phyloP scores from a whole-genome alignment of 1,140 invertebrate species.

The Zaprionus nigranus region DNA sequence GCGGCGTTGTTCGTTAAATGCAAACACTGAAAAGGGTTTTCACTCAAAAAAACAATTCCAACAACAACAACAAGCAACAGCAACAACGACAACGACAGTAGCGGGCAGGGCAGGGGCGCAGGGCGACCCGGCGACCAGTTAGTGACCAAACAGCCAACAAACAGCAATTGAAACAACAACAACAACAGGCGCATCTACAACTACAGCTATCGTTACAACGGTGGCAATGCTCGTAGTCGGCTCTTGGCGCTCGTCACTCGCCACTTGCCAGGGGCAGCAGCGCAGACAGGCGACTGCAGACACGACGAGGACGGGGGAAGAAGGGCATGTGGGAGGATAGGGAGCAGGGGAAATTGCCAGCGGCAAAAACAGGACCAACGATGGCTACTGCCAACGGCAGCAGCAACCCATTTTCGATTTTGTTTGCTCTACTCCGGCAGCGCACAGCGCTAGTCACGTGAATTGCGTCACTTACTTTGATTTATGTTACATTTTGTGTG shows the following conservation, averaged over 20 bases:
- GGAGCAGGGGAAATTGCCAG: constrained; percentile 6
- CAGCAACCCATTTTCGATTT: constrained; percentile 77
- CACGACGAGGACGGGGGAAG: neutral
- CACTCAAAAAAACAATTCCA: constrained; percentile 18
- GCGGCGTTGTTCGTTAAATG: constrained; percentile 80
- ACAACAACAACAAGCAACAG: constrained; percentile 57
- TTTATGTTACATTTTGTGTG: neutral
- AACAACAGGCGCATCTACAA: no score
- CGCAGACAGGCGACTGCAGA: constrained; percentile 8
- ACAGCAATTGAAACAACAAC: constrained; percentile 1
- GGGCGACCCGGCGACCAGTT: constrained; percentile 29
- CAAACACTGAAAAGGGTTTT: constrained; percentile 82
- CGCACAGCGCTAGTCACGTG: constrained; percentile 26
- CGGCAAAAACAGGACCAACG: constrained; percentile 17
- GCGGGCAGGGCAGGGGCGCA: no score
- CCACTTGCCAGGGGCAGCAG: constrained; percentile 20
- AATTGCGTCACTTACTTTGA: constrained; percentile 16
- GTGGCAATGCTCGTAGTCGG: constrained; percentile 2
- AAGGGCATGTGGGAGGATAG: neutral
- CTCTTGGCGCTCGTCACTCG: constrained; percentile 13
- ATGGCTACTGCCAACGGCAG: constrained; percentile 28
- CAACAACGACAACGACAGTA: constrained; percentile 57
- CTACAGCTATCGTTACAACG: constrained; percentile 13
- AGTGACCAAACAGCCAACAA: constrained; percentile 50
- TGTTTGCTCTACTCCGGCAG: constrained; percentile 57